These are phyloP conservation scores for Leptopilina clavipes DNA, from an alignment of 1,140 invertebrate species.

Conservation along the genomic window DNA sequence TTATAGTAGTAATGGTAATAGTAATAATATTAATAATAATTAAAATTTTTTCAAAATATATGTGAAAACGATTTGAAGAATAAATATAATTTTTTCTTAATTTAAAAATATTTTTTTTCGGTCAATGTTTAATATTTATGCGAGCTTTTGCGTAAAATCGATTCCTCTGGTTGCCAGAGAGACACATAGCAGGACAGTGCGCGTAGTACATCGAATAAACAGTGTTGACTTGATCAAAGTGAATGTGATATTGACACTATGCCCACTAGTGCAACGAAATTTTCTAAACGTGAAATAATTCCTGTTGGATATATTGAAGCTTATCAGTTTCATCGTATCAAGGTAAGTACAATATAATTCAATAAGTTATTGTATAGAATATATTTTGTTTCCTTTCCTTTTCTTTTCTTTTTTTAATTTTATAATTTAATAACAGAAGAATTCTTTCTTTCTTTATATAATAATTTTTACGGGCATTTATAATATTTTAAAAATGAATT, in stretches of 20 bases:
- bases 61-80: no score
- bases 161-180: slow-evolving; percentile 23
- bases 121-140: no score
- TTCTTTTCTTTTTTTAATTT: no score
- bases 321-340: background rate
- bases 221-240: slow-evolving; percentile 24
- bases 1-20: no score
- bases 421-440: no score
- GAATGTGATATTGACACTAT: slow-evolving; percentile 22
- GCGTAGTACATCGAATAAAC: slow-evolving; percentile 15
- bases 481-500: no score
- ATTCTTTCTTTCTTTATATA: no score
- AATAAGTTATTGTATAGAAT: background rate
- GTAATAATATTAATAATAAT: no score
- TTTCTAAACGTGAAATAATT: slow-evolving; percentile 21
- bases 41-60: no score
- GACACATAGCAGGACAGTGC: background rate
- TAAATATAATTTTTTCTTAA: no score
- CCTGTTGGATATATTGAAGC: background rate
- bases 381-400: background rate
- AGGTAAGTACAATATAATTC: slow-evolving; percentile 27
- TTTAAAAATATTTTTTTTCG: no score
- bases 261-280: background rate
- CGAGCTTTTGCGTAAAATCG: background rate
- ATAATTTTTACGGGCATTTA: no score